Evolutionary conservation across 2,888 invertebrate species (phyloP), one percentile per base, ranked within the genome.

Genomic region (Protodeltote pygarga): DNA sequence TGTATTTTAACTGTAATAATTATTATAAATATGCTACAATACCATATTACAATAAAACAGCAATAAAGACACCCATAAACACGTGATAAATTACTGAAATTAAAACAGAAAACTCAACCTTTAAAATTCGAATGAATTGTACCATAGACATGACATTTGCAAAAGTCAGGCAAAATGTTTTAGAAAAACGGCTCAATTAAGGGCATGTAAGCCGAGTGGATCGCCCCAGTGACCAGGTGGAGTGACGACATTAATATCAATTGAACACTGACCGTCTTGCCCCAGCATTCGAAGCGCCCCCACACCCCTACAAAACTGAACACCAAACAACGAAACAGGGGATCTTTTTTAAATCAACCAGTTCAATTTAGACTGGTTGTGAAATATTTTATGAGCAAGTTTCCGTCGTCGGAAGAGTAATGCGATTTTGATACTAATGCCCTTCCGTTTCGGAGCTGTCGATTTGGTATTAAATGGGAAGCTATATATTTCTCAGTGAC

Each of bases 221-320:
- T 19, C 37, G 48, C 74, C 75, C 75, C 71, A 65, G 83, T 64
- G 74, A 84, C 89, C 91, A 91, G 91, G 91, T 91, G 91, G 81
- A 79, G 75, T 78, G 73, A 71, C 65, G 72, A 81, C 87, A 88
- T 91, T 90, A 88, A 90, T 91, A 89, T 90, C 91, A 90, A 91
- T 91, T 88, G 89, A 83, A 78, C 82, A 82, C 64, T 87, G 87
- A 83, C 91, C 87, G 82, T 83, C 77, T 78, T 79, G 73, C 20
- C 46, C 88, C 85, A 80, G 33, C 42, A 9, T 66, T 82, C 53
- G 46, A 15, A 53, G 85, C 78, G 51, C 79, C 58, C 4, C 71
- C 63, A 27, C 66, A 46, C 75, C 77, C 73, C 66, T 55, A 51
- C 27, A 37, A 17, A 17, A 27, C 35, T 31, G 40, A 58, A 64